phyloP scores from a whole-genome alignment of 1,140 invertebrate genomes.

The Brachionus calyciflorus region DNA sequence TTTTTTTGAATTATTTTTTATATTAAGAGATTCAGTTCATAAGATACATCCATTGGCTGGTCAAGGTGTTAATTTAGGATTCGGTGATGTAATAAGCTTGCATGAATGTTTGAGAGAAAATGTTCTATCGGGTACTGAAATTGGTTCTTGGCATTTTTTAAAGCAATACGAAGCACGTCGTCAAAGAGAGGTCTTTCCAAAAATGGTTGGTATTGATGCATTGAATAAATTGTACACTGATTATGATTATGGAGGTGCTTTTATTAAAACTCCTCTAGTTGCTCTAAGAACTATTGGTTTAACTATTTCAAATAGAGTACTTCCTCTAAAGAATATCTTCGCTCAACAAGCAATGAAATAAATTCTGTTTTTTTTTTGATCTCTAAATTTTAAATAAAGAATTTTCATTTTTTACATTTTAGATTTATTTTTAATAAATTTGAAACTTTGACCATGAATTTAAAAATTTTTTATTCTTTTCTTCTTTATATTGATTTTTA shows the following conservation, averaged over 20 bases:
- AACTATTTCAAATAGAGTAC: slow-evolving; percentile 11
- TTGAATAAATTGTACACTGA: slow-evolving; percentile 80
- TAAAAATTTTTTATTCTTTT: no score
- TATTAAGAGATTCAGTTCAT: slow-evolving; percentile 86
- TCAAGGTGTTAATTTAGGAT: slow-evolving; percentile 93
- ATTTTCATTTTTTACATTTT: no score
- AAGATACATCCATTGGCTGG: slow-evolving; percentile 92
- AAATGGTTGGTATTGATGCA: slow-evolving; percentile 80
- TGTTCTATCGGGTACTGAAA: slow-evolving; percentile 70
- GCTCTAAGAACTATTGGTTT: slow-evolving; percentile 78
- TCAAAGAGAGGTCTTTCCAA: slow-evolving; percentile 80
- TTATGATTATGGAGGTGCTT: slow-evolving; percentile 59
- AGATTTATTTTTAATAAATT: no score
- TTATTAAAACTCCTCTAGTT: slow-evolving; percentile 68
- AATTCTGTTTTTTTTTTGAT: no score
- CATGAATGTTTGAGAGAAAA: slow-evolving; percentile 69
- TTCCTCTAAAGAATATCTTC: slow-evolving; percentile 20
- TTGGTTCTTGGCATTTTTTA: slow-evolving; percentile 69
- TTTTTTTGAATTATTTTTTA: no score
- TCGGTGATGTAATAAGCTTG: slow-evolving; percentile 80
- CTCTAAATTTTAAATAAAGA: no score
- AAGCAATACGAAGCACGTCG: slow-evolving; percentile 77
- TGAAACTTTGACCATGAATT: no score
- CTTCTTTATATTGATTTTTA: no score
- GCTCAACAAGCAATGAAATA: slow-evolving; percentile 13